phyloP scores from a whole-genome alignment of 2,113 vertebrate genomes.

The Genyomyrus donnyi region DNA sequence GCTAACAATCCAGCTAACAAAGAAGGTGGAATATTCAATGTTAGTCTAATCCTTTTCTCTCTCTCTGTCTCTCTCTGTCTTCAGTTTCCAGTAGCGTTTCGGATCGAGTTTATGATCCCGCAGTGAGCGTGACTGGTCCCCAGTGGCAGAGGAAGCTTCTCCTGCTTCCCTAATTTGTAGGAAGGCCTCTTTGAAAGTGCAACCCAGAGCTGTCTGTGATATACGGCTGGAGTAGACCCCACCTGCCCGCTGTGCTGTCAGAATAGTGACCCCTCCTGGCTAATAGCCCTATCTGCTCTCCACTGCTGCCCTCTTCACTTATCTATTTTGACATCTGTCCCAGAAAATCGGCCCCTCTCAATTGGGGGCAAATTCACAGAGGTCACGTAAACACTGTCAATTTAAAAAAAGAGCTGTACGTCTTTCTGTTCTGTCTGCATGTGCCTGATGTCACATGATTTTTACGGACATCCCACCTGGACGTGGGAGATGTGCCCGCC shows the following conservation, averaged over 20 bases:
- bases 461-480: neutral
- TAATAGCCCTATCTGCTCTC: neutral
- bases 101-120: neutral
- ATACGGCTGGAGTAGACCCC: neutral
- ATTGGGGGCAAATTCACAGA: neutral
- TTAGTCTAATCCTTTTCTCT: neutral
- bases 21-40: neutral
- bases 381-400: neutral
- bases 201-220: neutral
- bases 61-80: neutral
- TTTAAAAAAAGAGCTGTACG: neutral
- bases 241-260: neutral
- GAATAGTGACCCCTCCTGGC: neutral
- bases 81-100: neutral
- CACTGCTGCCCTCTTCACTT: neutral
- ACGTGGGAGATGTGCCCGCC: neutral
- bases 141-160: neutral
- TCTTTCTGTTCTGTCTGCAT: neutral
- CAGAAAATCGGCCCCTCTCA: neutral
- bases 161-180: neutral
- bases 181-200: neutral
- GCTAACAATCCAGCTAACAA: neutral
- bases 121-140: neutral
- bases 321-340: constrained; percentile 19
- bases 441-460: neutral